Evolutionary conservation across 1,140 invertebrate genomes (phyloP).

Genomic region (Aphelenchoides fujianensis): DNA sequence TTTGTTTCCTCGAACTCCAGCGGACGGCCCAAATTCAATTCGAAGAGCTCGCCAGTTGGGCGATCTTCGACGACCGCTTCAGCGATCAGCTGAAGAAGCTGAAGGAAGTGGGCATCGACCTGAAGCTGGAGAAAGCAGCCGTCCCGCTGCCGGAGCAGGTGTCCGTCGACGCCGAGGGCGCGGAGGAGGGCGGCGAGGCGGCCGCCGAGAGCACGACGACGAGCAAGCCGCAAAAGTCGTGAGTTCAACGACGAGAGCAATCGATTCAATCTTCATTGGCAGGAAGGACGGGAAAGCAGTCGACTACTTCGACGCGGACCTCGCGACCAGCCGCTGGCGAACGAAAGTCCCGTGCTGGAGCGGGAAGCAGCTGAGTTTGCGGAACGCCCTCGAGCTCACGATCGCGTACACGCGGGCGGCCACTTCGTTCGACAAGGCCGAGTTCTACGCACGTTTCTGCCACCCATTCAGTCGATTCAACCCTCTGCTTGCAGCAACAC

Average conservation of each 20-base stretch:
- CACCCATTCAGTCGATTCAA: not conserved
- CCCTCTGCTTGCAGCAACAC: slow-evolving; percentile 14
- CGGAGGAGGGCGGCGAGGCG: slow-evolving; percentile 17
- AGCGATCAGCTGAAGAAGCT: slow-evolving; percentile 35
- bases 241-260: slow-evolving; percentile 7
- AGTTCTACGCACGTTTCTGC: slow-evolving; percentile 34
- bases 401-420: slow-evolving; percentile 25
- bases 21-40: slow-evolving; percentile 8
- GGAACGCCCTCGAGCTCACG: slow-evolving; percentile 40
- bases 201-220: not conserved
- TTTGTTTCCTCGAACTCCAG: slow-evolving; percentile 28
- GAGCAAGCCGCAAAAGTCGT: slow-evolving; percentile 14
- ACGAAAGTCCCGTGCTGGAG: slow-evolving; percentile 23
- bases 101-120: slow-evolving; percentile 41
- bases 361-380: slow-evolving; percentile 11
- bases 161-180: not conserved
- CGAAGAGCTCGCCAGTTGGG: slow-evolving; percentile 25
- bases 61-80: slow-evolving; percentile 29
- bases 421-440: slow-evolving; percentile 28
- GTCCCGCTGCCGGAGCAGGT: slow-evolving; percentile 19
- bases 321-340: slow-evolving; percentile 21
- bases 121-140: slow-evolving; percentile 26
- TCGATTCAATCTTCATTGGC: too few relatives aligned
- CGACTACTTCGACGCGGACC: slow-evolving; percentile 21
- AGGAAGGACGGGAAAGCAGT: slow-evolving; percentile 24